phyloP scores from a whole-genome alignment of 2,888 invertebrate genomes.

The Trimorus sp. region DNA sequence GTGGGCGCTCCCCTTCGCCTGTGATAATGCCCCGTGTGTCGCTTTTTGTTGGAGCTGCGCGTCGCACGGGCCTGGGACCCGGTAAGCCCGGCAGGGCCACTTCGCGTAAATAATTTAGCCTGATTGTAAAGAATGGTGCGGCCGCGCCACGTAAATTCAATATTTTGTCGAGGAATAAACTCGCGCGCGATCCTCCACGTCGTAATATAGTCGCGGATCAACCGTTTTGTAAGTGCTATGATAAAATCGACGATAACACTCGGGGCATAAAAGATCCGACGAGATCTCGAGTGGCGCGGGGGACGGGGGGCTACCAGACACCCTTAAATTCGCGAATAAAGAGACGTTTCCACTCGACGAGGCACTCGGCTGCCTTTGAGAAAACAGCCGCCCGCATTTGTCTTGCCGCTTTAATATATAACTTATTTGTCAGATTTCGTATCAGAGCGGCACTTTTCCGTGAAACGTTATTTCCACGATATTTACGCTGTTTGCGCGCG shows the following conservation, averaged over 20 bases:
- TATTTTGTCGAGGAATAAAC: constrained; percentile 21
- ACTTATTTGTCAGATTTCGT: constrained; percentile 59
- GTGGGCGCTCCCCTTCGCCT: too few species aligned
- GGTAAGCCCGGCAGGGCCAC: too few species aligned
- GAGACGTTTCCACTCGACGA: constrained; percentile 62
- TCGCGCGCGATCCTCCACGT: constrained; percentile 6
- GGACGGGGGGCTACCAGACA: constrained; percentile 58
- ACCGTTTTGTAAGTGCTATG: constrained; percentile 64
- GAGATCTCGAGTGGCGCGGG: constrained; percentile 52
- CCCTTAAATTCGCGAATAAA: constrained; percentile 64
- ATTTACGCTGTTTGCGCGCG: constrained; percentile 41
- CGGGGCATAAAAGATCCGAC: constrained; percentile 60
- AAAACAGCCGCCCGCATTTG: constrained; percentile 54
- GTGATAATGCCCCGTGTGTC: too few species aligned
- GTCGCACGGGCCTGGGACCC: too few species aligned
- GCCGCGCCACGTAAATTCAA: constrained; percentile 16
- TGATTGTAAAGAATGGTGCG: constrained; percentile 8
- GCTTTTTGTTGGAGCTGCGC: too few species aligned
- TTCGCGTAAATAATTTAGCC: constrained; percentile 31
- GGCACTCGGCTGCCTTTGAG: constrained; percentile 56
- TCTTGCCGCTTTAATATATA: constrained; percentile 60
- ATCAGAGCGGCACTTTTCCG: constrained; percentile 45
- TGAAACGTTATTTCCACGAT: constrained; percentile 53
- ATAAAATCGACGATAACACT: constrained; percentile 65
- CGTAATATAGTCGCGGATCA: constrained; percentile 58